Conservation (phyloP, 2,797 vertebrate species). For the Xyrichtys novacula region DNA sequence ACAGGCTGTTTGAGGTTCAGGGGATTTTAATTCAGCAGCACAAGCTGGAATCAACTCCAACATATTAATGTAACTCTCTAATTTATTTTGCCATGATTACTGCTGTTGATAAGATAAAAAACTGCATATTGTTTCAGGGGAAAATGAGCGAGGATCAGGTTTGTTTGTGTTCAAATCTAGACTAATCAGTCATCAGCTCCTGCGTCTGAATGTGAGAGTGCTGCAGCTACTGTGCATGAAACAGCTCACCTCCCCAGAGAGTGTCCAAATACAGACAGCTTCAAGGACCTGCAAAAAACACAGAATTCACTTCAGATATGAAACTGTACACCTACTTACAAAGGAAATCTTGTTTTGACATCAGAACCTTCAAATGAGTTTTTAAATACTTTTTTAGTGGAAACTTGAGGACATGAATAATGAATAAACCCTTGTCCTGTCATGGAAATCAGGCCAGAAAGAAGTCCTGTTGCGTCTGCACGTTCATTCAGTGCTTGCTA, state of each 20-base stretch:
- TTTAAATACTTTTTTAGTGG: conserved; percentile 17
- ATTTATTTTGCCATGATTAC: conserved; percentile 12
- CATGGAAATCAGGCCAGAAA: conserved; percentile 32
- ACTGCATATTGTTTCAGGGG: conserved; percentile 51
- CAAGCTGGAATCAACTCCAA: conserved; percentile 25
- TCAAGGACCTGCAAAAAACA: conserved; percentile 43
- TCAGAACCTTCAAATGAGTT: conserved; percentile 37
- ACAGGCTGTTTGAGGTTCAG: neutral
- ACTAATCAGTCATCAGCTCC: conserved; percentile 67
- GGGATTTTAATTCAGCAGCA: neutral
- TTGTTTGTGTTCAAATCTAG: conserved; percentile 64
- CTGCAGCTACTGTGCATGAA: conserved; percentile 62
- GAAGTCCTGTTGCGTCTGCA: conserved; percentile 43
- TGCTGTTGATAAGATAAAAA: conserved; percentile 47
- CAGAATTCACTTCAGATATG: conserved; percentile 48
- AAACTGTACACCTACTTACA: conserved; percentile 13
- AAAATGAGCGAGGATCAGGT: conserved; percentile 42
- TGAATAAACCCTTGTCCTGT: conserved; percentile 54
- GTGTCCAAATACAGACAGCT: conserved; percentile 56
- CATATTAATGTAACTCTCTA: conserved; percentile 9
- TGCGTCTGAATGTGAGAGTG: conserved; percentile 12
- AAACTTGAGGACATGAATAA: conserved; percentile 46
- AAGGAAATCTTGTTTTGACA: conserved; percentile 46
- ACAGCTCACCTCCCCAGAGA: conserved; percentile 63
- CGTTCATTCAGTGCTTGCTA: conserved; percentile 47